Evolutionary conservation across 1,140 invertebrate species (phyloP), one percentile per base, ranked within the genome.

Genomic region (Drosophila azteca): DNA sequence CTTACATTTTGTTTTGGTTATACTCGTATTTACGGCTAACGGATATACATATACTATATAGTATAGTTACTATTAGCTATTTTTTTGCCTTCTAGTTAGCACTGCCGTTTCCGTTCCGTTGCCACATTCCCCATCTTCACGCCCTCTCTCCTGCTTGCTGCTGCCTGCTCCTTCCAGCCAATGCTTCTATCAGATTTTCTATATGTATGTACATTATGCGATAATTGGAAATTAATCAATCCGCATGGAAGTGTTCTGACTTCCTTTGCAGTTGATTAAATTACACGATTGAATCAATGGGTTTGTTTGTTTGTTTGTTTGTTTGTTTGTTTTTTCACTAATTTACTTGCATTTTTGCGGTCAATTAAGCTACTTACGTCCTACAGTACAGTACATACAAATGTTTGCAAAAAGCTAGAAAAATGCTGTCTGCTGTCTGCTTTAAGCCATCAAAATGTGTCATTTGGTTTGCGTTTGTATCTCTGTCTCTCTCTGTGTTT

Each of bases 361-460:
- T 62, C 64, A 77, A 77, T 84, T 82, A 75, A 63, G 78, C 79
- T 83, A 83, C 79, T 83, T 79, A 83, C 49, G 62, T 49, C 46
- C 62, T 87, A 82, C 66, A 20, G 51, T 87, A 82, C 66, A 20
- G 51, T 81, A 85, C 83, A 85, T 69, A 77, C 80, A 85, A 87
- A 76, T 81, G 45, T 29, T 26, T 52, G 79, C 82, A 88, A 79
- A 69, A 84, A 87, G 83, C 83, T 87, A 71, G 75, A 88, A 79
- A 79, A 83, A 79, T 59, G 39, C 60, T 49, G 61, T 11, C 63
- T 61, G 43, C 39, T 53, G 46, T 13, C 51, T 48, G 68, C 68
- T 60, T 62, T 63, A 78, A 77, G 72, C 72, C 62, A 17, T 62
- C 41, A 29, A 68, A 63, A 54, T 63, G 29, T 44, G n/a, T 62